phyloP scores from a whole-genome alignment of 2,113 vertebrate genomes.

The Mustela nigripes region DNA sequence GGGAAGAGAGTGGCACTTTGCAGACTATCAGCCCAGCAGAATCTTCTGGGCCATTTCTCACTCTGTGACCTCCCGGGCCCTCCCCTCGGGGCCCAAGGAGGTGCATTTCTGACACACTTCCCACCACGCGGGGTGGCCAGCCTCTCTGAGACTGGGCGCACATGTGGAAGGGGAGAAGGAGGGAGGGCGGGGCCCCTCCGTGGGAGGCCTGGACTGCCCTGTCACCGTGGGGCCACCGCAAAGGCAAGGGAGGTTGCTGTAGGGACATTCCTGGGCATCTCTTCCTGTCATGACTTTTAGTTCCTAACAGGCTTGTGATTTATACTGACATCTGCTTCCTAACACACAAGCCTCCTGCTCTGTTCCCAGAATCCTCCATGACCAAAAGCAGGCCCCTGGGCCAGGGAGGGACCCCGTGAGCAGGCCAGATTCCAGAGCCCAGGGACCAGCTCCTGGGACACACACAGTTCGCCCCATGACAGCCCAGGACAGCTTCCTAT shows the following conservation, averaged over 20 bases:
- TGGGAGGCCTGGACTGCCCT: no score
- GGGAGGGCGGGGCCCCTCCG: background rate
- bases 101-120: rapidly evolving
- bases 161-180: background rate
- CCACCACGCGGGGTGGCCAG: no score
- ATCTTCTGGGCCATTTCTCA: background rate
- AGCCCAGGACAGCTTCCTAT: background rate
- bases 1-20: background rate
- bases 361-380: background rate
- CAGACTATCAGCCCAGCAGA: background rate
- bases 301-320: background rate
- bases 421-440: constrained; percentile 4
- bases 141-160: background rate
- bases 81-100: background rate
- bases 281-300: background rate
- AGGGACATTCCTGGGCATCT: background rate
- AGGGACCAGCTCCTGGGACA: constrained; percentile 43
- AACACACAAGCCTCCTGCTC: background rate
- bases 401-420: background rate
- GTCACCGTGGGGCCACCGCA: background rate
- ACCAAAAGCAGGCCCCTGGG: constrained; percentile 5
- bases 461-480: background rate
- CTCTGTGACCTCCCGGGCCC: background rate
- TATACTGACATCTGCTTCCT: background rate
- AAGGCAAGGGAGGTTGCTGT: background rate